A percentile compares a stretch with the other conserved stretches of the same genome.
Conservation (phyloP, 2,888 invertebrate species). For the Pollenia amentaria region DNA sequence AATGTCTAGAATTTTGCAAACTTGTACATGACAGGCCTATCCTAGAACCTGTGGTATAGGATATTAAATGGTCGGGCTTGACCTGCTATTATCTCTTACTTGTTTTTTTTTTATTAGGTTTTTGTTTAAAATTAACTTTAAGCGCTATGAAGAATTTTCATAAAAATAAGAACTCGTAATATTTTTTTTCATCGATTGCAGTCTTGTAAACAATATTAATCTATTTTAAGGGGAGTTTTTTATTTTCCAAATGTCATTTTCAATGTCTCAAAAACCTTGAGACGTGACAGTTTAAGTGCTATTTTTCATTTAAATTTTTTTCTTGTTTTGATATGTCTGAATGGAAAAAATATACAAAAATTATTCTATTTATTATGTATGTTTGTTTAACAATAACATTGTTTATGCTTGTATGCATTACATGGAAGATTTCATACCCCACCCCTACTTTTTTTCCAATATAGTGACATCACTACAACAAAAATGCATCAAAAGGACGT, state of each 20-base stretch:
- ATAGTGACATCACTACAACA: constrained; percentile 39
- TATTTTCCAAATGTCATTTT: constrained; percentile 63
- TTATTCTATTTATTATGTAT: constrained; percentile 10
- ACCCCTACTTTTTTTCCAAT: not conserved
- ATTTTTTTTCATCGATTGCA: constrained; percentile 14
- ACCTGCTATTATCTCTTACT: no score
- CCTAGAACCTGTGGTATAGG: no score
- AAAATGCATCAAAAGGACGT: constrained; percentile 62
- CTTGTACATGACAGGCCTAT: no score
- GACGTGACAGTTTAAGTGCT: constrained; percentile 75
- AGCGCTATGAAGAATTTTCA: no score
- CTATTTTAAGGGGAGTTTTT: constrained; percentile 54
- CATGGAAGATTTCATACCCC: not conserved
- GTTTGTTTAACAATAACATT: constrained; percentile 68
- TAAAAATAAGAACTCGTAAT: no score
- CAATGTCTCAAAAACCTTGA: constrained; percentile 61
- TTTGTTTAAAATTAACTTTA: no score
- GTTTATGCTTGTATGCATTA: constrained; percentile 59
- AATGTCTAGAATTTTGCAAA: no score
- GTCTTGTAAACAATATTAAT: not conserved
- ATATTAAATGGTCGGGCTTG: no score
- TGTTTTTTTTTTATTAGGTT: no score
- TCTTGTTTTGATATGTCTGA: constrained; percentile 29
- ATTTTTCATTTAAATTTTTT: constrained; percentile 70
- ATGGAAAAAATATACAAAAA: constrained; percentile 3